phyloP scores from a whole-genome alignment of 2,113 vertebrate species.

The Kryptolebias marmoratus region DNA sequence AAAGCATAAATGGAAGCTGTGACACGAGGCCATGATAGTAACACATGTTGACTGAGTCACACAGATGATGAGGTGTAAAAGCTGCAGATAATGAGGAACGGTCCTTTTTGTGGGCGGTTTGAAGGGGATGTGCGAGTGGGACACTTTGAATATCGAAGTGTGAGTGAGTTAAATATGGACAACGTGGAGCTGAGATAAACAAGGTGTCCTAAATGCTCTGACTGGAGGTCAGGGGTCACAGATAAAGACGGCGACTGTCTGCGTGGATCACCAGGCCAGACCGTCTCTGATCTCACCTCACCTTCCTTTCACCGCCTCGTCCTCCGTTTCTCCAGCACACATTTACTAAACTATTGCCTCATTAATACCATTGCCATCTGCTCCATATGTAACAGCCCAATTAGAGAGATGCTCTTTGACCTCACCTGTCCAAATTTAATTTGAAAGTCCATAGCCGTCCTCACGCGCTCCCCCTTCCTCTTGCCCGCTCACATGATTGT shows the following conservation, averaged over 20 bases:
- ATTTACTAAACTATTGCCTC: slow-evolving; percentile 27
- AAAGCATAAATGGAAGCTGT: not conserved
- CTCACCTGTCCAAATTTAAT: slow-evolving; percentile 70
- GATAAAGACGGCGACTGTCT: slow-evolving; percentile 30
- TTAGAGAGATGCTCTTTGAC: slow-evolving; percentile 74
- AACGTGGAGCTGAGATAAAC: slow-evolving; percentile 23
- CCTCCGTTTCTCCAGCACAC: slow-evolving; percentile 27
- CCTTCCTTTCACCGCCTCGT: slow-evolving; percentile 25
- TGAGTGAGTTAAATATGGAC: slow-evolving; percentile 6
- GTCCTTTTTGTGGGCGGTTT: not conserved
- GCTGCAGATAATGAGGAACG: not conserved
- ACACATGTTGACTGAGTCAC: not conserved
- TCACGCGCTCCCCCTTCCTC: not conserved
- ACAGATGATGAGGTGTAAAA: not conserved
- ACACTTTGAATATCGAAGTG: slow-evolving; percentile 5
- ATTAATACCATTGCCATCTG: slow-evolving; percentile 71
- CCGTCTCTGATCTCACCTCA: slow-evolving; percentile 42
- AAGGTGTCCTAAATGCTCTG: slow-evolving; percentile 8
- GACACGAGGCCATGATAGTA: not conserved
- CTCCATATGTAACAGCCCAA: slow-evolving; percentile 69
- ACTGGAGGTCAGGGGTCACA: slow-evolving; percentile 38
- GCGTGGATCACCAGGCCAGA: slow-evolving; percentile 1
- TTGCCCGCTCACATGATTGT: not conserved
- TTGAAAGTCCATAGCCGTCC: slow-evolving; percentile 38
- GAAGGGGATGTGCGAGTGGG: not conserved